Evolutionary conservation across 2,113 vertebrate species (phyloP).

Genomic region (Marmota flaviventris): DNA sequence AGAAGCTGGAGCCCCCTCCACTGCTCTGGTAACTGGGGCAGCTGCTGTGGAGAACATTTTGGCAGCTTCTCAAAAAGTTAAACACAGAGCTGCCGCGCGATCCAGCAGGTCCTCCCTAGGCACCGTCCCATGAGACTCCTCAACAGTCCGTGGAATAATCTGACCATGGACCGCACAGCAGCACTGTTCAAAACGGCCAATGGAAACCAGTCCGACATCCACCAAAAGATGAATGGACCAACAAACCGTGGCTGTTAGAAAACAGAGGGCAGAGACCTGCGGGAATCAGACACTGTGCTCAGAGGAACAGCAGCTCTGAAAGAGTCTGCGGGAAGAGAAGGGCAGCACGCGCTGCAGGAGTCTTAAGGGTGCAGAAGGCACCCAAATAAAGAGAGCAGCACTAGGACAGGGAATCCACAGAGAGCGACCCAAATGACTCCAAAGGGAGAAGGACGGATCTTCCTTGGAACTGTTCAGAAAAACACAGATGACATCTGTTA

Average conservation of each 20-base stretch:
- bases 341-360: background rate
- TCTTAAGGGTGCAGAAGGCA: background rate
- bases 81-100: background rate
- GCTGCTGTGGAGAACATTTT: background rate
- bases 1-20: background rate
- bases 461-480: background rate
- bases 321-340: background rate
- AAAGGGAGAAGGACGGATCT: background rate
- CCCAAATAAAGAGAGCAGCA: background rate
- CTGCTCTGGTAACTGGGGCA: background rate
- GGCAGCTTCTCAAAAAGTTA: background rate
- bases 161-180: background rate
- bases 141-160: background rate
- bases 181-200: background rate
- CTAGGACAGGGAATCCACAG: background rate
- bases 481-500: background rate
- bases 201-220: background rate
- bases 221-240: background rate
- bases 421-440: background rate
- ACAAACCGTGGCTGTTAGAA: background rate
- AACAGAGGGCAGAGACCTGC: background rate
- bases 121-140: background rate
- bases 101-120: background rate
- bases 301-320: background rate
- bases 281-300: background rate